Evolutionary conservation across 2,888 invertebrate species (phyloP).

Genomic region (Achlya flavicornis): DNA sequence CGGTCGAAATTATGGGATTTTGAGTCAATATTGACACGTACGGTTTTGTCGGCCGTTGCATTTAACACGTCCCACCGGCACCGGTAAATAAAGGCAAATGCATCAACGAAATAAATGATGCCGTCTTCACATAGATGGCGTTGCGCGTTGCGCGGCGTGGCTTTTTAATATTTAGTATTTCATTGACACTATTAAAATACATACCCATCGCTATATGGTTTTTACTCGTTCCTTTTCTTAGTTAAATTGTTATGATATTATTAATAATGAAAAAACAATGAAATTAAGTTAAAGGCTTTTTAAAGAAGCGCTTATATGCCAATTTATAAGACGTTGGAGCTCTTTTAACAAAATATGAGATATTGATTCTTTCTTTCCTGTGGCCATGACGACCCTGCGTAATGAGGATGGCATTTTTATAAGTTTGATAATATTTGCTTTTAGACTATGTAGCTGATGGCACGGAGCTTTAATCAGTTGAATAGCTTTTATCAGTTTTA

Average conservation of each 20-base stretch:
- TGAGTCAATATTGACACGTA: conserved; percentile 78
- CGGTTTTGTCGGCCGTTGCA: conserved; percentile 75
- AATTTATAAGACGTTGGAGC: conserved; percentile 26
- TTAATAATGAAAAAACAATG: no score
- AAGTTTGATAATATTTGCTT: background rate
- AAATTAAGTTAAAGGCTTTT: no score
- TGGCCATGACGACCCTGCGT: background rate
- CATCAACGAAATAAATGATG: conserved; percentile 42
- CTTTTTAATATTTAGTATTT: background rate
- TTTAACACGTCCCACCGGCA: conserved; percentile 81
- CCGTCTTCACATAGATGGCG: conserved; percentile 61
- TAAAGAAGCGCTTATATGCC: background rate
- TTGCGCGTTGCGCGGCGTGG: conserved; percentile 29
- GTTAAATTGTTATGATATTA: no score
- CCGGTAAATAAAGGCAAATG: conserved; percentile 46
- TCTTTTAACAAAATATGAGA: background rate
- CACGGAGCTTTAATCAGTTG: no score
- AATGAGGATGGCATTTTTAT: background rate
- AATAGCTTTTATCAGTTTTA: no score
- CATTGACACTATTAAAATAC: no score
- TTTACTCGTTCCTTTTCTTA: no score
- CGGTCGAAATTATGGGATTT: conserved; percentile 82
- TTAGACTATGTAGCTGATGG: background rate
- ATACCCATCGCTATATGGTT: no score
- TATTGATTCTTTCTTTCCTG: background rate